Evolutionary conservation across 2,797 vertebrate genomes (phyloP).

Genomic region (Myiothlypis coronata): DNA sequence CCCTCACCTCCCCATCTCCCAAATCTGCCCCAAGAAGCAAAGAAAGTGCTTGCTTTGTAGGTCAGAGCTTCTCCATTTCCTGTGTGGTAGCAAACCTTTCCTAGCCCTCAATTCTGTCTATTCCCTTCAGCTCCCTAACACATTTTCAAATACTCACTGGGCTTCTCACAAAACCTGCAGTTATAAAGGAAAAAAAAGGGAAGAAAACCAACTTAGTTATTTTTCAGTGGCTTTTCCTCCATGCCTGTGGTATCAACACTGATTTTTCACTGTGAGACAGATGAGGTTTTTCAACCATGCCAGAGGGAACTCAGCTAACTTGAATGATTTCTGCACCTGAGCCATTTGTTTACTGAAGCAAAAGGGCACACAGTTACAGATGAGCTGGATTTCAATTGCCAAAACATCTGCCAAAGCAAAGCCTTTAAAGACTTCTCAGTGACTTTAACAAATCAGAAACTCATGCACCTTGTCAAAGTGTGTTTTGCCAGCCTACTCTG

Average conservation of each 20-base stretch:
- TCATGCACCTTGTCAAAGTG: neutral
- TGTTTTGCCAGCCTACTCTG: neutral
- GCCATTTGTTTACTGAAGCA: slow-evolving; percentile 3
- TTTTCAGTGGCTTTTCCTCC: neutral
- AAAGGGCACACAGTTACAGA: neutral
- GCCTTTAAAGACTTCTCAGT: neutral
- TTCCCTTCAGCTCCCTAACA: neutral
- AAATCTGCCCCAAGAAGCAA: neutral
- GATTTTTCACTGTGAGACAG: neutral
- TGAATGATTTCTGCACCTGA: neutral
- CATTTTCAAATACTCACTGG: neutral
- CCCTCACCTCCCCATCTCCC: neutral
- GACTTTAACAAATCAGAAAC: neutral
- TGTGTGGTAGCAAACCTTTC: accelerated
- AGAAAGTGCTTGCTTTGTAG: neutral
- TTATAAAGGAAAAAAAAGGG: neutral
- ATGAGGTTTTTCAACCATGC: neutral
- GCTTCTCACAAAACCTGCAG: neutral
- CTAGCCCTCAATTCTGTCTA: neutral
- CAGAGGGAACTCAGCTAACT: neutral
- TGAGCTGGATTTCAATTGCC: neutral
- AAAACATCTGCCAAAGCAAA: neutral
- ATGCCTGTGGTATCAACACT: neutral
- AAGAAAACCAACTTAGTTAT: neutral
- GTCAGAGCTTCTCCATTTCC: neutral